These are phyloP conservation scores for Psix sp. DNA, from an alignment of 1,140 invertebrate genomes.

Conservation along the genomic window DNA sequence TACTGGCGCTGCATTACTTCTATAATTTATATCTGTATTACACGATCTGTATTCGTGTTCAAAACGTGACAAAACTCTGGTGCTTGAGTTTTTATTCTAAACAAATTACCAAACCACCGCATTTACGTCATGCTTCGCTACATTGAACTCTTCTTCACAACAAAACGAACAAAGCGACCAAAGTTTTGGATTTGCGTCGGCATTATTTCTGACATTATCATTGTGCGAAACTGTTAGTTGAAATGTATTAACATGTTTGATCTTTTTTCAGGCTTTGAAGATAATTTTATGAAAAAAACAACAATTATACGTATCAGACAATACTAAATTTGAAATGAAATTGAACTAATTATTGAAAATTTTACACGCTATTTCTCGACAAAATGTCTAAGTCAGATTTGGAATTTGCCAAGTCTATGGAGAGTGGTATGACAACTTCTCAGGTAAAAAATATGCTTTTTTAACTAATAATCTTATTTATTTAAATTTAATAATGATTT, in stretches of 20 bases:
- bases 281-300: conserved; percentile 16
- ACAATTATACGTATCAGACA: conserved; percentile 26
- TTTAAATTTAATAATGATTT: no score
- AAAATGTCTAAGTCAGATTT: conserved; percentile 65
- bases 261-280: conserved; percentile 16
- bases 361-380: conserved; percentile 16
- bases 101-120: conserved; percentile 5
- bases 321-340: conserved; percentile 22
- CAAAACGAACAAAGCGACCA: background rate
- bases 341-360: conserved; percentile 11
- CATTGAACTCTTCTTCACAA: background rate
- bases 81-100: conserved; percentile 12
- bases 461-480: no score
- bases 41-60: background rate
- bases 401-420: conserved; percentile 70
- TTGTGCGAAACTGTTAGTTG: conserved; percentile 17
- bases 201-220: background rate
- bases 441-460: no score
- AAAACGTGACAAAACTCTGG: conserved; percentile 17
- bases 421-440: conserved; percentile 65
- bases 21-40: conserved; percentile 4
- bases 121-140: conserved; percentile 5
- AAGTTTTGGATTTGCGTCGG: conserved; percentile 6
- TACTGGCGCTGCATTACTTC: conserved; percentile 9
- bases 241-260: background rate